Evolutionary conservation across 2,888 invertebrate species (phyloP).

Genomic region (Emesis furor): DNA sequence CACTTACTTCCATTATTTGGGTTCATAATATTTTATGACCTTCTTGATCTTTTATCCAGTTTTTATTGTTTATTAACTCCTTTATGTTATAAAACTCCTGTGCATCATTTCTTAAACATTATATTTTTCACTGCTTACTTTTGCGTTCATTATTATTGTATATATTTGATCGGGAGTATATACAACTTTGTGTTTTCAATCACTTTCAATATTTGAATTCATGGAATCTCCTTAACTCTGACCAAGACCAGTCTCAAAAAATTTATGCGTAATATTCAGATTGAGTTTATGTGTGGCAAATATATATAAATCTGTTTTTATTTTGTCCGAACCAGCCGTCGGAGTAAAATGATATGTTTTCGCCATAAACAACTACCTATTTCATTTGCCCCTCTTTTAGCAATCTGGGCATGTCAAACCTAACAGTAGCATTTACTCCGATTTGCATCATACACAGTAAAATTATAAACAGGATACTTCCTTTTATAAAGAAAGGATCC

Average conservation of each 20-base stretch:
- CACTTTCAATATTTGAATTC: not conserved
- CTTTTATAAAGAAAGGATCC: slow-evolving; percentile 17
- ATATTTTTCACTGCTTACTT: slow-evolving; percentile 14
- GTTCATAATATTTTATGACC: not conserved
- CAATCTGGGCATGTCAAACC: not conserved
- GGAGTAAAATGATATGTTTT: not conserved
- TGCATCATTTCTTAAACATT: not conserved
- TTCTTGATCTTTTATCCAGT: slow-evolving; percentile 11
- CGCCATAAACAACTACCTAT: not conserved
- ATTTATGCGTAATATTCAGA: slow-evolving; percentile 10
- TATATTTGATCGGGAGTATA: slow-evolving; percentile 22
- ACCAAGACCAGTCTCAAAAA: slow-evolving; percentile 24
- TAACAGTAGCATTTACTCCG: not conserved
- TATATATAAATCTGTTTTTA: slow-evolving; percentile 21
- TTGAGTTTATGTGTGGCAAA: not conserved
- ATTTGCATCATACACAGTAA: slow-evolving; percentile 14
- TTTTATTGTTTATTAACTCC: slow-evolving; percentile 9
- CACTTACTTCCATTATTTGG: slow-evolving; percentile 14
- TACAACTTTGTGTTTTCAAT: slow-evolving; percentile 17
- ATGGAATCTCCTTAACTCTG: slow-evolving; percentile 19
- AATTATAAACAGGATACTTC: slow-evolving; percentile 24
- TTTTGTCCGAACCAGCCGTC: not conserved
- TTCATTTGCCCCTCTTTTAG: slow-evolving; percentile 1
- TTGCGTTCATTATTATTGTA: slow-evolving; percentile 8
- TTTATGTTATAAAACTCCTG: not conserved